phyloP scores from a whole-genome alignment of 2,113 vertebrate genomes.

The Diadophis punctatus region DNA sequence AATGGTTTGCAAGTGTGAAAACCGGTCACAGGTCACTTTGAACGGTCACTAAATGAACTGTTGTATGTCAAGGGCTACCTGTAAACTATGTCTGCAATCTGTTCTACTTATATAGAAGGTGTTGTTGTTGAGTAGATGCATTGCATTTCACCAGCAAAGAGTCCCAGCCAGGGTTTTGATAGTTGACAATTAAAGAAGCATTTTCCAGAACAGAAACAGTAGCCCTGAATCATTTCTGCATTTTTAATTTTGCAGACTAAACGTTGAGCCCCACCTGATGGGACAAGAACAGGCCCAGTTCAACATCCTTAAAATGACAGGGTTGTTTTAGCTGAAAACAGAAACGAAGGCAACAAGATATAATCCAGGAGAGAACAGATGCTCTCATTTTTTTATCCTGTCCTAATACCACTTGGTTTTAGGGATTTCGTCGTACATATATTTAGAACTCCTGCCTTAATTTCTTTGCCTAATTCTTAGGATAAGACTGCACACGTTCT shows the following conservation, averaged over 20 bases:
- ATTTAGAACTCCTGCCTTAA: neutral
- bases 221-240: neutral
- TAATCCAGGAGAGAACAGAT: neutral
- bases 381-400: neutral
- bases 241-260: neutral
- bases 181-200: neutral
- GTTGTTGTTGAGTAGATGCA: neutral
- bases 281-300: neutral
- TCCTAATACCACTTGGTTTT: neutral
- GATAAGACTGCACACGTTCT: neutral
- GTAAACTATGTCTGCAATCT: neutral
- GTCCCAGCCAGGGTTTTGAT: neutral
- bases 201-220: neutral
- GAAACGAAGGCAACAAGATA: neutral
- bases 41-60: too few species aligned
- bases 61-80: too few species aligned
- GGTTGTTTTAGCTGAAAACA: neutral
- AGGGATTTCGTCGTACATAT: neutral
- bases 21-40: too few species aligned
- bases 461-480: neutral
- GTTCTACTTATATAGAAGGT: neutral
- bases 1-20: too few species aligned
- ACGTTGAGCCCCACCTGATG: neutral
- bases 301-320: neutral
- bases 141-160: neutral